Evolutionary conservation across 2,797 vertebrate species (phyloP).

Genomic region (Enteromius anoplus): DNA sequence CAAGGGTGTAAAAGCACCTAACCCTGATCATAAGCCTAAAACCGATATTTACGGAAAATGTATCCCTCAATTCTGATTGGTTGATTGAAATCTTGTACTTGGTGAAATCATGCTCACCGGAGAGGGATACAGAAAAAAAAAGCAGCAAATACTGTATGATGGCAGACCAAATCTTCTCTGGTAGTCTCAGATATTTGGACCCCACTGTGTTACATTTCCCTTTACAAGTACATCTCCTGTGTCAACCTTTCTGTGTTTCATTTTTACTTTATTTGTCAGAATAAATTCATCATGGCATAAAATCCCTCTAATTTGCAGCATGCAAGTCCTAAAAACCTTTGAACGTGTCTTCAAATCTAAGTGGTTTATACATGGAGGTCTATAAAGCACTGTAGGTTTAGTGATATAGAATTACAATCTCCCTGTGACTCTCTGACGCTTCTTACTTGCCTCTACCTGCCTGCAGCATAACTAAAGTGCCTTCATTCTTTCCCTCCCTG

Average conservation of each 20-base stretch:
- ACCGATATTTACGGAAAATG: too few relatives aligned
- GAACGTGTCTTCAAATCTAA: not conserved
- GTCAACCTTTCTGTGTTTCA: accelerated
- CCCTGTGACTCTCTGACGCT: slow-evolving; percentile 22
- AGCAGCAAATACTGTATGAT: not conserved
- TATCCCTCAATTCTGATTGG: too few relatives aligned
- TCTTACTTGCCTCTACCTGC: slow-evolving; percentile 59
- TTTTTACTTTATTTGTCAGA: not conserved
- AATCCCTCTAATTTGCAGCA: not conserved
- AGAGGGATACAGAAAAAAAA: too few relatives aligned
- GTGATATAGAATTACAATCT: slow-evolving; percentile 13
- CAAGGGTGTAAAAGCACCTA: too few relatives aligned
- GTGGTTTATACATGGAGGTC: not conserved
- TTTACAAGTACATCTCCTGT: not conserved
- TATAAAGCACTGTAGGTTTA: not conserved
- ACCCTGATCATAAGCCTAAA: too few relatives aligned
- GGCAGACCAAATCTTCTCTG: not conserved
- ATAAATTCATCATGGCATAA: not conserved
- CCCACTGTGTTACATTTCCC: not conserved
- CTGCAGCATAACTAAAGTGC: slow-evolving; percentile 54
- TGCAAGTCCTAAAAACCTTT: not conserved
- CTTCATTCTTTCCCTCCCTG: slow-evolving; percentile 20
- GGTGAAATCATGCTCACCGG: too few relatives aligned
- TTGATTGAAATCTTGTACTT: too few relatives aligned
- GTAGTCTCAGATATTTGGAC: not conserved